These are phyloP conservation scores for Lutjanus campechanus DNA, from an alignment of 2,797 vertebrate genomes.

Conservation along the genomic window DNA sequence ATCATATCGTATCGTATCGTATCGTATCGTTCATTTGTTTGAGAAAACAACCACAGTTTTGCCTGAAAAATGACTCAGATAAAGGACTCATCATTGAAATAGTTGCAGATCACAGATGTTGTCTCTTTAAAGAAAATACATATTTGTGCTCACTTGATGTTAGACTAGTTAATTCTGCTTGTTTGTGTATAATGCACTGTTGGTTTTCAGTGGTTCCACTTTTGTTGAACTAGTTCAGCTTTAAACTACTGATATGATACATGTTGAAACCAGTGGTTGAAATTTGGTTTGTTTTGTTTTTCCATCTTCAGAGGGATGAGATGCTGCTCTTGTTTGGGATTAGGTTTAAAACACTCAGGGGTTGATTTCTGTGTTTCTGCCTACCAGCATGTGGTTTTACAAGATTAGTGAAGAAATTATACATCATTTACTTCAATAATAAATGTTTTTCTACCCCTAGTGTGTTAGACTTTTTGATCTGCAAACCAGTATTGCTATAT, in stretches of 20 bases:
- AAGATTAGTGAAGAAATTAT: slow-evolving; percentile 3
- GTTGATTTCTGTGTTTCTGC: background rate
- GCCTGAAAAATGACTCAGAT: too few species aligned
- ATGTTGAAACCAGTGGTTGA: background rate
- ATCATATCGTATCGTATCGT: too few species aligned
- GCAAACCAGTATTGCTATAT: background rate
- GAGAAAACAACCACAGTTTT: too few species aligned
- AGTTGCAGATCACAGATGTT: too few species aligned
- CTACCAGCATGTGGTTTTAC: background rate
- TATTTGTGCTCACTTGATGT: too few species aligned
- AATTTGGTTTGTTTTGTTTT: background rate
- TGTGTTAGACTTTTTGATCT: background rate
- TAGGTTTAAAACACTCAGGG: background rate
- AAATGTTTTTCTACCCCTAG: background rate
- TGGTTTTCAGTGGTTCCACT: background rate
- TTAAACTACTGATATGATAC: background rate
- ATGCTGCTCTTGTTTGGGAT: background rate
- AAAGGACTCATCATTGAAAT: too few species aligned
- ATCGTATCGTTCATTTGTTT: background rate
- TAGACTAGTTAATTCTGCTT: background rate
- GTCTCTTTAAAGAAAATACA: background rate
- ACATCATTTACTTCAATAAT: background rate
- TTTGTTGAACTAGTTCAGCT: background rate
- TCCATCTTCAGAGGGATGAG: background rate
- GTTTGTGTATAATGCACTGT: background rate